Conservation (phyloP, 2,113 vertebrate species). For the Lophochroa leadbeateri region DNA sequence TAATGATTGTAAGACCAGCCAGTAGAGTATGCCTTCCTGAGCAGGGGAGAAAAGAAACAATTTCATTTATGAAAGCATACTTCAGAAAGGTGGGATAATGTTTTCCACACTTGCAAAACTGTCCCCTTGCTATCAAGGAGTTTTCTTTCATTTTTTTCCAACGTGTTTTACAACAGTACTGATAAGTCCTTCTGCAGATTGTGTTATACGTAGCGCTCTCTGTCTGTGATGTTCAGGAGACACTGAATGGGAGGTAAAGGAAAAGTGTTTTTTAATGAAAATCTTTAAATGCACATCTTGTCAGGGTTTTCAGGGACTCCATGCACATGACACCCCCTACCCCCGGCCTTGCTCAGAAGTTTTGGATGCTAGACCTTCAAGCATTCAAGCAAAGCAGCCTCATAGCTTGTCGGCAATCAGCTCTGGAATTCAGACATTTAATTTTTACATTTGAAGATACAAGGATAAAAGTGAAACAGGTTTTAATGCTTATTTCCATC, state of each 20-base stretch:
- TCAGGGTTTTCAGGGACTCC: background rate
- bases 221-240: background rate
- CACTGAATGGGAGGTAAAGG: background rate
- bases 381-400: background rate
- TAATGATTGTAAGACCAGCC: background rate
- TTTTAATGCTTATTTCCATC: background rate
- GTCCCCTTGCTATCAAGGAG: background rate
- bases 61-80: background rate
- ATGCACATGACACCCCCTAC: rapidly evolving
- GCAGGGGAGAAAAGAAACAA: background rate
- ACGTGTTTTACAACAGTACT: background rate
- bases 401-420: background rate
- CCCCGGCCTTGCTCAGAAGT: background rate
- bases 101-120: background rate
- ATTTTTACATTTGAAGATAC: background rate
- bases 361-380: background rate
- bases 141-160: background rate
- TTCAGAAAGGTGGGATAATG: background rate
- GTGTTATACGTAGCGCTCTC: background rate
- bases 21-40: background rate
- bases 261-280: background rate
- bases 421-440: background rate
- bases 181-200: background rate
- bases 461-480: background rate
- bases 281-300: background rate